Conservation (phyloP, 2,113 vertebrate genomes). For the Sphyrna mokarran region DNA sequence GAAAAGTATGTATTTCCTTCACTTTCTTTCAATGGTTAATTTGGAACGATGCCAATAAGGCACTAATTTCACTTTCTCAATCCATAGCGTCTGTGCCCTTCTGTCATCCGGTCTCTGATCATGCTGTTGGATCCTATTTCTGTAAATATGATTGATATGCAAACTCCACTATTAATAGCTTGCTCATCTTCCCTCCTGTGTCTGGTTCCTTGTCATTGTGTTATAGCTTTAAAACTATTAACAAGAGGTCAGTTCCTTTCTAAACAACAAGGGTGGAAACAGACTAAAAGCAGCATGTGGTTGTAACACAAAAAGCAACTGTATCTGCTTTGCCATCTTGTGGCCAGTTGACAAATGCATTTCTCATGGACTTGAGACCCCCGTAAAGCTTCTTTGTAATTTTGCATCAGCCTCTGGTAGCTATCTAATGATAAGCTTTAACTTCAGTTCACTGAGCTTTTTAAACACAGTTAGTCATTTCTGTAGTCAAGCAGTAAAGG, state of each 20-base stretch:
- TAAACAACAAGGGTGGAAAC: conserved; percentile 18
- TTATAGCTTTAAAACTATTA: conserved; percentile 30
- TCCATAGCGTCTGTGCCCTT: background rate
- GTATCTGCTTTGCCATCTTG: conserved; percentile 27
- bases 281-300: conserved; percentile 24
- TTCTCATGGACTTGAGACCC: conserved; percentile 21
- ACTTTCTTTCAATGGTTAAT: background rate
- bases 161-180: conserved; percentile 16
- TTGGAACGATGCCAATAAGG: background rate
- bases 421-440: conserved; percentile 21
- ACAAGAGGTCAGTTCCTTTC: background rate
- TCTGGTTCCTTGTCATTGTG: conserved; percentile 26
- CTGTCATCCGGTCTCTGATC: background rate
- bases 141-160: conserved; percentile 33
- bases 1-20: background rate
- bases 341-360: conserved; percentile 26
- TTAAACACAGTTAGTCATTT: background rate
- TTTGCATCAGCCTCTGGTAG: background rate
- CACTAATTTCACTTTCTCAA: background rate
- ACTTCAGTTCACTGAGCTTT: background rate
- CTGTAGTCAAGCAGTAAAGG: background rate
- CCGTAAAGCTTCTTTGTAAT: conserved; percentile 7
- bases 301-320: conserved; percentile 14
- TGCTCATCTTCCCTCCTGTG: conserved; percentile 25
- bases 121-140: conserved; percentile 19